Percentiles rank a stretch among this genome's conserved stretches.
phyloP scores from a whole-genome alignment of 1,140 invertebrate species.

The Eciton burchellii region DNA sequence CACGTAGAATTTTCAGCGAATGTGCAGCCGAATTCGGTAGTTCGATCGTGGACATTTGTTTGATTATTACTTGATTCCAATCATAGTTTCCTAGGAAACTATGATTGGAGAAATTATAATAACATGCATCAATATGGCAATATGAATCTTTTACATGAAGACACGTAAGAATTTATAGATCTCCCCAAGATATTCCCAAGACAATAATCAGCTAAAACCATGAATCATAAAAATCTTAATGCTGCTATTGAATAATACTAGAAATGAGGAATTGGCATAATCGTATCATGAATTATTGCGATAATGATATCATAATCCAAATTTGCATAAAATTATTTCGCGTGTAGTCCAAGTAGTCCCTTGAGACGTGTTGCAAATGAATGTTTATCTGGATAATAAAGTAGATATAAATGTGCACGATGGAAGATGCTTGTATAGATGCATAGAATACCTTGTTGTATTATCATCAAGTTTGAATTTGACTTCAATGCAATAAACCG shows the following conservation, averaged over 20 bases:
- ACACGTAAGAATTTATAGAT: background rate
- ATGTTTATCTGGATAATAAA: background rate
- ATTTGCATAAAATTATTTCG: slow-evolving; percentile 26
- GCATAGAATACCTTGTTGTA: background rate
- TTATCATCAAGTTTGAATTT: slow-evolving; percentile 38
- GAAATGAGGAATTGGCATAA: background rate
- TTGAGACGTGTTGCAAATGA: background rate
- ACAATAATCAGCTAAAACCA: background rate
- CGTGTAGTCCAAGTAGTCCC: slow-evolving; percentile 2
- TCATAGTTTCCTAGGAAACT: slow-evolving; percentile 3
- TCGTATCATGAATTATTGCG: background rate
- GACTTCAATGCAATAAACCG: background rate
- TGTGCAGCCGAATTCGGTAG: background rate
- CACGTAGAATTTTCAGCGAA: slow-evolving; percentile 10
- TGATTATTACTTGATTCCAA: too few species aligned
- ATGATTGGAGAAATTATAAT: background rate
- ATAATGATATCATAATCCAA: slow-evolving; percentile 1
- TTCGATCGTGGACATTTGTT: background rate
- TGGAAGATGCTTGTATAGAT: slow-evolving; percentile 22
- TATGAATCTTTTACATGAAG: background rate
- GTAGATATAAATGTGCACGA: slow-evolving; percentile 52
- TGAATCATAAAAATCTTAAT: background rate
- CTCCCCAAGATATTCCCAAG: background rate
- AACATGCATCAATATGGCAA: background rate
- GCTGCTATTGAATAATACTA: background rate